A percentile compares a stretch with the other conserved stretches of the same genome.
Evolutionary conservation across 2,888 invertebrate species (phyloP).

Genomic region (Selenia dentaria): DNA sequence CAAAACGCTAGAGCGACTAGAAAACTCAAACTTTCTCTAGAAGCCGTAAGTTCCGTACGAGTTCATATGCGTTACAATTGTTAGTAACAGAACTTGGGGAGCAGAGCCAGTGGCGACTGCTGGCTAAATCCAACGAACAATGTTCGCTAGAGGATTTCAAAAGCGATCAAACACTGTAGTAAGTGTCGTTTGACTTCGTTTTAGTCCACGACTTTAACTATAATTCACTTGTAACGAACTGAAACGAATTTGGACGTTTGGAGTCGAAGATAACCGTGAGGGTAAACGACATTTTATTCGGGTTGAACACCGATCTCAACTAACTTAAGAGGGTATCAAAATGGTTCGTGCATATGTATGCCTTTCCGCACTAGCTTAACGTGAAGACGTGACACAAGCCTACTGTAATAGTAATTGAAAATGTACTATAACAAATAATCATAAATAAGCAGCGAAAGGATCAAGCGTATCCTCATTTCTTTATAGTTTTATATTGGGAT

Average conservation of each 20-base stretch:
- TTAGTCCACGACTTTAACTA: constrained; percentile 42
- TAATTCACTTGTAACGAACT: constrained; percentile 53
- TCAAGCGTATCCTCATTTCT: no score
- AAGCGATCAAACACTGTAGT: constrained; percentile 35
- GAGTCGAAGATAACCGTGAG: constrained; percentile 49
- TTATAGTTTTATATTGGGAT: no score
- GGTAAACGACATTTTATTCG: constrained; percentile 48
- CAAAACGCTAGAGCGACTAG: no score
- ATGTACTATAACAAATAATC: no score
- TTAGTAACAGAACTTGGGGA: constrained; percentile 27
- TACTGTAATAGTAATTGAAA: no score
- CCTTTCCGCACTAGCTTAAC: constrained; percentile 17
- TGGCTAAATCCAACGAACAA: constrained; percentile 23
- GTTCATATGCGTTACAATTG: constrained; percentile 24
- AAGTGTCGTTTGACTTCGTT: constrained; percentile 40
- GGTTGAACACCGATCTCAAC: constrained; percentile 39
- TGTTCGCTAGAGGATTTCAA: constrained; percentile 34
- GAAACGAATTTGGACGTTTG: constrained; percentile 52
- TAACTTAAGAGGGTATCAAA: constrained; percentile 45
- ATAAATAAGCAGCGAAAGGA: no score
- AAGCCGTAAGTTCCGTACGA: constrained; percentile 10
- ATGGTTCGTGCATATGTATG: constrained; percentile 30
- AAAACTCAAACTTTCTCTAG: no score
- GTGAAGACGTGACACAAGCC: constrained; percentile 10
- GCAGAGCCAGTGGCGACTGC: constrained; percentile 17